Evolutionary conservation across 2,888 invertebrate species (phyloP), one percentile per base, ranked within the genome.

Genomic region (Caenorhabditis macrosperma): DNA sequence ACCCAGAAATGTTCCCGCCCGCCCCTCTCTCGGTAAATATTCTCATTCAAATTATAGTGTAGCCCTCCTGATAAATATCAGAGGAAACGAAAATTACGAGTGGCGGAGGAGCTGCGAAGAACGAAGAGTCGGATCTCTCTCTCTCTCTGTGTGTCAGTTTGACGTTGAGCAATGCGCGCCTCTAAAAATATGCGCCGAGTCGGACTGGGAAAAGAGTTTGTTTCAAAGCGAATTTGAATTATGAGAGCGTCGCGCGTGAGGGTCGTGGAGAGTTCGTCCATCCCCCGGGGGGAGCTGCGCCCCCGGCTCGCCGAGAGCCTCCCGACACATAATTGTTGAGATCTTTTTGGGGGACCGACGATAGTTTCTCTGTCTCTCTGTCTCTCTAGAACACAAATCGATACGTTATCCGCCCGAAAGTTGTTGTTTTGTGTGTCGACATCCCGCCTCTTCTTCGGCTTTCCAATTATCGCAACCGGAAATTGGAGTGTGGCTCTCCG

Each of bases 211-310:
- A n/a, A 38, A 59, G 50, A 50, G 68, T 68, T 68, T 68, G 69
- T 69, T 69, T 69, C 69, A 69, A 38, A 50, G 46, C 48, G 69
- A 52, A 60, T 60, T 69, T 69, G 69, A 69, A 69, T 69, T 69
- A 69, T 69, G 69, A 54, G 46, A 28, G 67, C 55, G 67, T 57
- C 57, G 48, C 67, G 67, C 24, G 26, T 41, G 24, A 33, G 66
- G 68, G 68, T 68, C 50, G 57, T 41, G 30, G 28, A 54, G 17
- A 67, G 57, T 55, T 57, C 46, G 55, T 46, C 15, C n/a, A 10
- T 30, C 15, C 15, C 41, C 41, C 44, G 12, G 28, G 48, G 12
- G 38, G 33, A 2, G n/a, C 17, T 26, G 10, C 52, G 24, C 52
- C n/a, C 52, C 38, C 38, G 38, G 15, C 38, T 38, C 12, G 38